A percentile compares a stretch with the other conserved stretches of the same genome.
Evolutionary conservation across 2,797 vertebrate genomes (phyloP).

Genomic region (Pteropus rufus): DNA sequence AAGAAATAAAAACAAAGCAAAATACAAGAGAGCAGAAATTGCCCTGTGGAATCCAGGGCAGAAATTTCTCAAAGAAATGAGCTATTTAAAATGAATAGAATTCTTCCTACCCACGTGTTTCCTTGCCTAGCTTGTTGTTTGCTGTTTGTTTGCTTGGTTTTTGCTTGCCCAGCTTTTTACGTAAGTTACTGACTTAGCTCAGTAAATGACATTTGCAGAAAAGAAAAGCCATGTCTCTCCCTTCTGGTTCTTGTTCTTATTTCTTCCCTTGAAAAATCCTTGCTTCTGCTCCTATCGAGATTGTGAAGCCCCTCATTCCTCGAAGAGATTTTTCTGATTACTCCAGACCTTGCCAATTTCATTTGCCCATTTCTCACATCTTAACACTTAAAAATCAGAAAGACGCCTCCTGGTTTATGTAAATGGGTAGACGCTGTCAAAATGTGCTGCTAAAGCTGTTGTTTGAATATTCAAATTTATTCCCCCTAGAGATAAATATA

Average conservation of each 20-base stretch:
- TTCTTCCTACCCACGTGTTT: background rate
- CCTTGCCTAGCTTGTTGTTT: background rate
- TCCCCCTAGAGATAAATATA: background rate
- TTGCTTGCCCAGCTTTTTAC: slow-evolving; percentile 15
- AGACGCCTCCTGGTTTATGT: background rate
- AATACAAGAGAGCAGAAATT: slow-evolving; percentile 70
- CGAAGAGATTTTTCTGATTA: background rate
- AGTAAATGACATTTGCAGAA: background rate
- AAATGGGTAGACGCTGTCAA: background rate
- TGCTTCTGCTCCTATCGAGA: background rate
- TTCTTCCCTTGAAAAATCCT: background rate
- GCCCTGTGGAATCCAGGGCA: slow-evolving; percentile 67
- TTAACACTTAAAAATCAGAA: background rate
- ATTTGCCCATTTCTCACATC: background rate
- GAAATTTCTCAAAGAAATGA: slow-evolving; percentile 74
- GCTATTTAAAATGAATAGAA: slow-evolving; percentile 38
- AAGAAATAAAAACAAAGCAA: slow-evolving; percentile 72
- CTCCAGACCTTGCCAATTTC: background rate
- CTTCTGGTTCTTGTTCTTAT: background rate
- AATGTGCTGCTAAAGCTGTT: background rate
- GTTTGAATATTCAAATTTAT: background rate
- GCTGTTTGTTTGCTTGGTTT: background rate
- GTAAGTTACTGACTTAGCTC: background rate
- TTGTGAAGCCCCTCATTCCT: background rate
- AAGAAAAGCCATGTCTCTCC: background rate